These are phyloP conservation scores for Eclectus roratus DNA, from an alignment of 2,113 vertebrate species.

Conservation along the genomic window DNA sequence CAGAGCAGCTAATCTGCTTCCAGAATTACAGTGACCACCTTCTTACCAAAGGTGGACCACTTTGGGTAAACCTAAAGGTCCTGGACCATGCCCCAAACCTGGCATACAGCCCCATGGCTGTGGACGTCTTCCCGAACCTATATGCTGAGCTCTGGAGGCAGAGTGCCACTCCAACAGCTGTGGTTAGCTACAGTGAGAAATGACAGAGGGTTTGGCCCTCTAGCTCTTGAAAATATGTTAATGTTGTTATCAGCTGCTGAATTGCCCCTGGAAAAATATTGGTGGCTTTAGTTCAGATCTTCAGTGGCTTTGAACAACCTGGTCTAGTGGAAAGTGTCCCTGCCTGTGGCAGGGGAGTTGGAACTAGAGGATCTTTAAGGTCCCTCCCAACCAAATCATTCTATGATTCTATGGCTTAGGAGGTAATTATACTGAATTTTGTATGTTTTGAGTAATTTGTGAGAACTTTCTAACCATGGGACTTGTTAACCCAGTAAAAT, in stretches of 20 bases:
- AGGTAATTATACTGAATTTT: neutral
- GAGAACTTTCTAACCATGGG: neutral
- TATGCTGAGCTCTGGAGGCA: neutral
- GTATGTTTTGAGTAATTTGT: neutral
- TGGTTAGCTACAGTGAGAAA: fast-evolving
- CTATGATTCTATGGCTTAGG: neutral
- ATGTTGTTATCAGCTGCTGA: neutral
- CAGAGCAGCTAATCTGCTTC: neutral
- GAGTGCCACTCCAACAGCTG: neutral
- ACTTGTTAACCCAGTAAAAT: neutral
- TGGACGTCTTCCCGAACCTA: neutral
- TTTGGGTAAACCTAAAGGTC: neutral
- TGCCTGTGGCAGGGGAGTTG: neutral
- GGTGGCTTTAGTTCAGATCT: neutral
- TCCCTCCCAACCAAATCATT: neutral
- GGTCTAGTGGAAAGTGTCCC: neutral
- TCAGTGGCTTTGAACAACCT: neutral
- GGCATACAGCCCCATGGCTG: neutral
- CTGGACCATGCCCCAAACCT: neutral
- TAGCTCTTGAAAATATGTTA: fast-evolving
- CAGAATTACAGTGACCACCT: neutral
- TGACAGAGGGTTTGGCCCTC: neutral
- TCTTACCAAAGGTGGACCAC: neutral
- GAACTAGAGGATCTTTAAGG: neutral
- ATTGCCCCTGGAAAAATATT: neutral